Evolutionary conservation across 2,797 vertebrate genomes (phyloP), one percentile per base, ranked within the genome.

Genomic region (Pagetopsis macropterus): DNA sequence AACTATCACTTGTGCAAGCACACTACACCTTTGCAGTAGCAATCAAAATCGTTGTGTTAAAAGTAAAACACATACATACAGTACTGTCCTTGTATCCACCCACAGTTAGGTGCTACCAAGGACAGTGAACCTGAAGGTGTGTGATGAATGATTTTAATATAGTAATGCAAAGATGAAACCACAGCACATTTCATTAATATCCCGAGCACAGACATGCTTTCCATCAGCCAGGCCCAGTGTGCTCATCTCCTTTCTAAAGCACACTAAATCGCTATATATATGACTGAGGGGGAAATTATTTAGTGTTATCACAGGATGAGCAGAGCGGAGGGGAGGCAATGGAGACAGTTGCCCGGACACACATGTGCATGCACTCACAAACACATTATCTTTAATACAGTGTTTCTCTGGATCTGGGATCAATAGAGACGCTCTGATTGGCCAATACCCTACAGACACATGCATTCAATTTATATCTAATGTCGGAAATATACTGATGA

Each of bases 121-220:
- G 9, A 74, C 41, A 66, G 49, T 83, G 81, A 84, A 79, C 70
- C 66, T 66, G 60, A 65, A 55, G 77, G 65, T 7, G 37, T 21
- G 45, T 81, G 83, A 93, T 78, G 49, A 85, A 91, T 77, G 64
- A 84, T 74, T 90, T 88, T 80, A 84, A 88, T 87, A 85, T 78
- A 70, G 66, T 40, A 78, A 73, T 21, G 49, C 77, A 79, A 82
- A 84, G 75, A 37, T 56, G 62, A 81, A 55, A 62, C 73, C 67
- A 59, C 23, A 83, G 27, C 72, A 86, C 66, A 79, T 84, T 76
- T 86, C 78, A 89, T 89, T 89, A 87, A 77, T 79, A 87, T 76
- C 79, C 76, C 67, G 51, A 62, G 59, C 82, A 81, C 70, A 84
- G 76, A 70, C 79, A 83, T 72, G 84, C 72, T 81, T 89, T 88